Base-by-base conservation (phyloP, 2,888 invertebrate genomes). In the Drosophila antonietae region DNA sequence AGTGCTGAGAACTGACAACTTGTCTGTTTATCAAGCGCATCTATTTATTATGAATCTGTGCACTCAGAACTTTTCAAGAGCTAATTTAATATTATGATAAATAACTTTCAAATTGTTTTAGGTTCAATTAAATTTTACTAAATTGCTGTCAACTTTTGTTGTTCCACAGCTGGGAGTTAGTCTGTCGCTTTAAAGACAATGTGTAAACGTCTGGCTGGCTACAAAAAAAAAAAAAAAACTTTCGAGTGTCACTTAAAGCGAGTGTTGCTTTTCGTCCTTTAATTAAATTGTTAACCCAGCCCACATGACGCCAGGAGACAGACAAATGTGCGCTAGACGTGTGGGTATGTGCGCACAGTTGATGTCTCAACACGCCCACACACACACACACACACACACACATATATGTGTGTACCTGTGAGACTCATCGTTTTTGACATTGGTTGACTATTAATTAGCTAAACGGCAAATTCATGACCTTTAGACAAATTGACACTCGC, bases 401-500 rank as follows among this genome's bases (percentile, higher is more conserved):
- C 33, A n/a, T 46, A 49, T 33, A 52, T 61, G 1, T 39, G 7
- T 39, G 39, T 39, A 64, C 57, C 64, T 68, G 44, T 23, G 41
- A 7, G 44, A 56, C 52, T 18, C 43, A 52, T 39, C 28, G 46
- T 46, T 28, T 76, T 63, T 76, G 83, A 67, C 78, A 88, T 76
- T 76, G 83, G 61, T 65, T 15, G 79, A 67, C 88, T 84, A 83
- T 83, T 89, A 87, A 83, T 83, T 83, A 84, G 89, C 65, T 89
- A 81, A 87, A 87, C 83, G 68, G 64, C 80, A 79, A 72, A 72
- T 82, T 80, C 83, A 82, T 68, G 83, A 82, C 76, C 80, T 75
- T 80, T 82, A 79, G 75, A 86, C 89, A 89, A 83, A 83, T 83
- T 83, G 88, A 89, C 83, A 89, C 83, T 72, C 81, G 88, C 84